These are phyloP conservation scores for Zaprionus gabonicus DNA, from an alignment of 1,140 invertebrate genomes.

Conservation along the genomic window DNA sequence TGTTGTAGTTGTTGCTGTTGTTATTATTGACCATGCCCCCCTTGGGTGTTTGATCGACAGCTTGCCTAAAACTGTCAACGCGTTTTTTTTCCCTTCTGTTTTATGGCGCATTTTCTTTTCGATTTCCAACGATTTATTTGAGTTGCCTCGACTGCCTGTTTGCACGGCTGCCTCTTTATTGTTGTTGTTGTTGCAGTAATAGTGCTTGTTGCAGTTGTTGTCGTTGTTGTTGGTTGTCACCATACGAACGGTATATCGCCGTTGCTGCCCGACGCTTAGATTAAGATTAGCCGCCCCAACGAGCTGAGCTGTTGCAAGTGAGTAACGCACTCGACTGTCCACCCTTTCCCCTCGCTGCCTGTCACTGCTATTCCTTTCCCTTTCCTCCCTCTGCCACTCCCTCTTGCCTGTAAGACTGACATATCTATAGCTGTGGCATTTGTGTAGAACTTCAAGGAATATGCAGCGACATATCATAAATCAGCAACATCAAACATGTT, in stretches of 20 bases:
- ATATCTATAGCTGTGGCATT: conserved; percentile 24
- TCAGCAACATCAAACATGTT: conserved; percentile 24
- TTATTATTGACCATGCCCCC: conserved; percentile 36
- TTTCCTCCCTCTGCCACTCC: not conserved
- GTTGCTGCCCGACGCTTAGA: conserved; percentile 65
- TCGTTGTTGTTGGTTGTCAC: conserved; percentile 47
- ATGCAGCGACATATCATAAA: conserved; percentile 33
- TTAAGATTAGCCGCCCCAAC: conserved; percentile 66
- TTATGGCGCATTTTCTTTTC: conserved; percentile 76
- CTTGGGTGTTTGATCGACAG: conserved; percentile 73
- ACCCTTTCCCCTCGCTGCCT: too few species aligned
- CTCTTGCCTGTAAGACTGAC: conserved; percentile 3
- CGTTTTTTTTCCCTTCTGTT: conserved; percentile 57
- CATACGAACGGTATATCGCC: conserved; percentile 53
- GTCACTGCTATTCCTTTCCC: not conserved
- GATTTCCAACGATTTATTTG: conserved; percentile 76
- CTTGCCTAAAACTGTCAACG: conserved; percentile 82
- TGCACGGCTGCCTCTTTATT: conserved; percentile 61
- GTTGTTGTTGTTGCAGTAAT: conserved; percentile 27
- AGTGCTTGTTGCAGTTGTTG: conserved; percentile 34
- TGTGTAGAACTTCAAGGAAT: conserved; percentile 14
- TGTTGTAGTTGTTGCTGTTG: not conserved
- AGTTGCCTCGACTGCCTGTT: conserved; percentile 59
- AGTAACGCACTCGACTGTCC: not conserved
- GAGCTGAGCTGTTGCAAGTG: conserved; percentile 38